Evolutionary conservation across 2,888 invertebrate genomes (phyloP), one percentile per base, ranked within the genome.

Genomic region (Epsilonema sp.): DNA sequence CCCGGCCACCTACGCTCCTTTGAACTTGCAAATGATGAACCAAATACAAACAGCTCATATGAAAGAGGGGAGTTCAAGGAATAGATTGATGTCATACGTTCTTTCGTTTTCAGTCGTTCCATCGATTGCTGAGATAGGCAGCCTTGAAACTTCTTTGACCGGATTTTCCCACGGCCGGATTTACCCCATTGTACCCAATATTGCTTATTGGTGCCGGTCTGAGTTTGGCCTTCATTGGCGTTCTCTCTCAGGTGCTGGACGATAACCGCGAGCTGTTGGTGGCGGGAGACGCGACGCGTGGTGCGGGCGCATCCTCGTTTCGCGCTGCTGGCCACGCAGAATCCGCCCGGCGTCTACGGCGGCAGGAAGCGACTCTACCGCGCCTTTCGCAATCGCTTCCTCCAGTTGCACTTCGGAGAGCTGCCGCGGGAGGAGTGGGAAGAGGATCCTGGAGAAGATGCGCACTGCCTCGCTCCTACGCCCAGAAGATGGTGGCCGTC

Each of bases 261-360:
- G 94, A 97, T 61, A 99, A 99, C 63, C 74, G 92, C n/a, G 94
- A 99, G 65, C 69, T 99, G 23, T 94, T 84, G 61, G 89, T 99
- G 53, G 80, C 94, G 0, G 37, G 97, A 99, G 71, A 92, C 90
- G 0, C 94, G 94, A 65, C 78, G 82, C 58, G 75, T 79, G 0
- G 77, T 99, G 0, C 82, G 79, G 70, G 97, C 97, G 0, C 83
- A 97, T 71, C 77, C 79, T 0, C 79, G 82, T 60, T 99, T 99
- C 63, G 84, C 89, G 79, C 71, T 99, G 0, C 97, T 99, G 66
- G 97, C 97, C 0, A 99, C 97, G 0, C 97, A 97, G 69, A 99
- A 99, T 72, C 97, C 97, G 2, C 89, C 94, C 1, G 72, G 71
- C 4, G 67, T 81, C 1, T 99, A 99, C 61, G 94, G 92, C 1